Evolutionary conservation across 2,113 vertebrate genomes (phyloP), one percentile per base, ranked within the genome.

Genomic region (Danionella cerebrum): DNA sequence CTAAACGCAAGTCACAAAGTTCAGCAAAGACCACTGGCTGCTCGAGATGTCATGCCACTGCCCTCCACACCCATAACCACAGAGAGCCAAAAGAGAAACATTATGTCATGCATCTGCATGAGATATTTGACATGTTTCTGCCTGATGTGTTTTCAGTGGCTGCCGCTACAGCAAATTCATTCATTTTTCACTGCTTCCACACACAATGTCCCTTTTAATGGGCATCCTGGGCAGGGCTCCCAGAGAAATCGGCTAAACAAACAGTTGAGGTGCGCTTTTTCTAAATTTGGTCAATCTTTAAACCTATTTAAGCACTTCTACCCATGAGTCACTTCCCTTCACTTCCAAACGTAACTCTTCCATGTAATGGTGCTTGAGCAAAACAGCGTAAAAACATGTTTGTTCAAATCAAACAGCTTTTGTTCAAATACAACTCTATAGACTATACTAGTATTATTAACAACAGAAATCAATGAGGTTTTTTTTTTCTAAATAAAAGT

Each of bases 21-120:
- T 24, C 13, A 11, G 0, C 22, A 18, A 64, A 69, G 31, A 22
- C 29, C 25, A 73, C 51, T 78, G 72, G 76, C 72, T 65, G 29
- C 25, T 10, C 33, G 38, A 63, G 45, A 51, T 70, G 67, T 78
- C 76, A 60, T 72, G 6, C 73, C 73, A 78, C 57, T 31, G 41
- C 62, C 63, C 68, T 68, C 66, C 73, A 54, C 66, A 57, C 54
- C 52, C 39, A 74, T 70, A 31, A 39, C 50, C 19, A 62, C 47
- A 7, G 45, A 44, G 3, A 47, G 53, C 39, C 13, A 62, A 57
- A 65, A 44, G 48, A 35, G 31, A 63, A 45, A 19, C 18, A 75
- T 75, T 71, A 71, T 71, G 69, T 75, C 68, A 71, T 75, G 9
- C 42, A 12, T 64, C 27, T 54, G 39, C 13, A 24, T 14, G 42